Conservation (phyloP, 1,140 invertebrate species). For the Hyphantria cunea region DNA sequence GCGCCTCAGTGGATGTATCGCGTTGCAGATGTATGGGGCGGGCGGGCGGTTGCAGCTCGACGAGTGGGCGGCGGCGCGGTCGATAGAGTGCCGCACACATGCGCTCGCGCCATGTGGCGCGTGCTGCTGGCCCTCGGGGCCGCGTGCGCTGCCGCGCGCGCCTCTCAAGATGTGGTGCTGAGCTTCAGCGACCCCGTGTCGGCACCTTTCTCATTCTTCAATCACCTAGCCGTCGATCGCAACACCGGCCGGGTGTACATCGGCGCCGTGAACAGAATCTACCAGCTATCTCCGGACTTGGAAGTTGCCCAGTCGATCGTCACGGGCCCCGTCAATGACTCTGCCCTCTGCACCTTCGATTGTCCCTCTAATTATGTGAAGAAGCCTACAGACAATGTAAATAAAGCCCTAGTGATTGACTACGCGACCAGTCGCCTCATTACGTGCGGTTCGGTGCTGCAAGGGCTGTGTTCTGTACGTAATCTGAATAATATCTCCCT, state of each 20-base stretch:
- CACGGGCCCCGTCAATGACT: conserved; percentile 96
- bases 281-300: conserved; percentile 94
- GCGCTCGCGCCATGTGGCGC: conserved; percentile 76
- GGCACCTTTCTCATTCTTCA: conserved; percentile 83
- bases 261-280: conserved; percentile 96
- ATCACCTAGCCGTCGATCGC: conserved; percentile 95
- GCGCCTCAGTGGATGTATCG: conserved; percentile 73
- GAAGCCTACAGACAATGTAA: conserved; percentile 93
- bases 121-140: conserved; percentile 78
- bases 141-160: conserved; percentile 71
- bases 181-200: conserved; percentile 85
- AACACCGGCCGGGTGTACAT: conserved; percentile 96
- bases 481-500: conserved; percentile 93
- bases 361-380: conserved; percentile 88
- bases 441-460: conserved; percentile 94
- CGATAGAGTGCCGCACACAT: conserved; percentile 70
- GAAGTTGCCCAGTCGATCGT: conserved; percentile 88
- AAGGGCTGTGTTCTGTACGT: conserved; percentile 94
- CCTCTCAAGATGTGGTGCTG: conserved; percentile 84
- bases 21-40: conserved; percentile 70
- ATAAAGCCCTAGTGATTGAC: conserved; percentile 98
- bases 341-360: conserved; percentile 94
- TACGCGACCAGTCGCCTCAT: conserved; percentile 95
- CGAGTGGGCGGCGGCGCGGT: conserved; percentile 59
- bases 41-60: conserved; percentile 51